Evolutionary conservation across 2,113 vertebrate species (phyloP).

Genomic region (Corythoichthys intestinalis): DNA sequence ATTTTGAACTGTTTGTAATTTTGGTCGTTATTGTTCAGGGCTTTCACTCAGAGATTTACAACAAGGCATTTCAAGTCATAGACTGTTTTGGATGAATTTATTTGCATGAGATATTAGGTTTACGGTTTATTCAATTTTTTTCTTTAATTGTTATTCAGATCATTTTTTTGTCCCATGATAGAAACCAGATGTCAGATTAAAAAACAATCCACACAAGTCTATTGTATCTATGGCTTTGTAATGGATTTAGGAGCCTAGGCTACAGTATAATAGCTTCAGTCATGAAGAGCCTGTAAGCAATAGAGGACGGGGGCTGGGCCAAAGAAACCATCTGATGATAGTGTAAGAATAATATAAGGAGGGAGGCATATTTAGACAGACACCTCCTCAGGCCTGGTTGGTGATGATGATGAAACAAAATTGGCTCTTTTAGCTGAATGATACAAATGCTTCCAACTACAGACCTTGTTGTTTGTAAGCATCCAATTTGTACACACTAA

Average conservation of each 20-base stretch:
- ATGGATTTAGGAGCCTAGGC: constrained; percentile 17
- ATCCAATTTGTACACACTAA: constrained; percentile 13
- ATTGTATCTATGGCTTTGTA: constrained; percentile 22
- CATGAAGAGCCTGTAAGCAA: constrained; percentile 16
- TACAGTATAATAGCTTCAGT: constrained; percentile 25
- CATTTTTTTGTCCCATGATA: constrained; percentile 43
- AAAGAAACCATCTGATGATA: constrained; percentile 39
- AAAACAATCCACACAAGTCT: constrained; percentile 25
- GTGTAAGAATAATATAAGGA: constrained; percentile 16
- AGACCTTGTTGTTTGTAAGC: constrained; percentile 19
- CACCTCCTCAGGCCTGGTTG: constrained; percentile 34
- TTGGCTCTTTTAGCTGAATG: constrained; percentile 25
- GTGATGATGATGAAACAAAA: constrained; percentile 40
- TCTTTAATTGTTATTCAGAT: constrained; percentile 34
- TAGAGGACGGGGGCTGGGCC: constrained; percentile 11
- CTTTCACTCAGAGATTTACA: constrained; percentile 8
- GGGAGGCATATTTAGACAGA: constrained; percentile 25
- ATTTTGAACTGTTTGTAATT: constrained; percentile 34
- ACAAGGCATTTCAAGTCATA: constrained; percentile 23
- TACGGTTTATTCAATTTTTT: constrained; percentile 29
- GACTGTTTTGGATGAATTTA: constrained; percentile 38
- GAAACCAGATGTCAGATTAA: constrained; percentile 49
- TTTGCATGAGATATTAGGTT: constrained; percentile 57
- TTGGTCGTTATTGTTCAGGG: constrained; percentile 17
- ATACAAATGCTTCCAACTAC: constrained; percentile 30